These are phyloP conservation scores for Andrena praecox DNA, from an alignment of 2,888 invertebrate genomes.

Conservation along the genomic window DNA sequence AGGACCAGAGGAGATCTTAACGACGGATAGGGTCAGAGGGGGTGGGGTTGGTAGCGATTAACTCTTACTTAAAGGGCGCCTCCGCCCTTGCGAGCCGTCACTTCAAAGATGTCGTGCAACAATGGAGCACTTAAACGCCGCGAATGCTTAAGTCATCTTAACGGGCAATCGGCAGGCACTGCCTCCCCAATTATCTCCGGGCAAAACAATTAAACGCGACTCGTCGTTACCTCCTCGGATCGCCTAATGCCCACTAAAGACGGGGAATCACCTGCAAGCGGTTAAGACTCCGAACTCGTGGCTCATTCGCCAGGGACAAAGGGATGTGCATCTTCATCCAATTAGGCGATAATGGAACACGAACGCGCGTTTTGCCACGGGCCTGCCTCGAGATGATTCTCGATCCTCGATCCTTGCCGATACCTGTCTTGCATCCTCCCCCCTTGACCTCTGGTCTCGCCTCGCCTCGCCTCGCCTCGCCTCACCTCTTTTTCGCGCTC, in stretches of 20 bases:
- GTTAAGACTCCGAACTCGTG: conserved; percentile 50
- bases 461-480: too few species aligned
- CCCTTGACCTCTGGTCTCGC: background rate
- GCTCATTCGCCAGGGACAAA: conserved; percentile 69
- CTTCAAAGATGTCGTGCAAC: conserved; percentile 74
- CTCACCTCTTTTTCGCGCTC: too few species aligned
- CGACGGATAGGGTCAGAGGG: conserved; percentile 32
- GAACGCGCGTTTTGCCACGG: conserved; percentile 70
- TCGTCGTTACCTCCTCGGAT: conserved; percentile 63
- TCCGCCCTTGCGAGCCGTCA: conserved; percentile 68
- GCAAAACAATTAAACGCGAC: conserved; percentile 79
- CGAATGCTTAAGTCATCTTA: conserved; percentile 80
- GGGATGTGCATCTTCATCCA: conserved; percentile 81
- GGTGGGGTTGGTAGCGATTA: conserved; percentile 72
- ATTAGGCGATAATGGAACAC: conserved; percentile 76
- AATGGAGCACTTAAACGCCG: conserved; percentile 81
- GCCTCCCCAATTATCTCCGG: conserved; percentile 77
- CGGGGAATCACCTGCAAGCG: conserved; percentile 48
- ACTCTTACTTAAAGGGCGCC: conserved; percentile 76
- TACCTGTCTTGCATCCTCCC: conserved; percentile 24
- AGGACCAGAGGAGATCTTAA: conserved; percentile 6
- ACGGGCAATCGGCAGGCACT: conserved; percentile 74
- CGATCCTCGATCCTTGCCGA: conserved; percentile 55
- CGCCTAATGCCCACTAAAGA: conserved; percentile 61
- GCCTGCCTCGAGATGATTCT: conserved; percentile 54